Evolutionary conservation across 2,888 invertebrate genomes (phyloP), one percentile per base, ranked within the genome.

Genomic region (Myathropa florea): DNA sequence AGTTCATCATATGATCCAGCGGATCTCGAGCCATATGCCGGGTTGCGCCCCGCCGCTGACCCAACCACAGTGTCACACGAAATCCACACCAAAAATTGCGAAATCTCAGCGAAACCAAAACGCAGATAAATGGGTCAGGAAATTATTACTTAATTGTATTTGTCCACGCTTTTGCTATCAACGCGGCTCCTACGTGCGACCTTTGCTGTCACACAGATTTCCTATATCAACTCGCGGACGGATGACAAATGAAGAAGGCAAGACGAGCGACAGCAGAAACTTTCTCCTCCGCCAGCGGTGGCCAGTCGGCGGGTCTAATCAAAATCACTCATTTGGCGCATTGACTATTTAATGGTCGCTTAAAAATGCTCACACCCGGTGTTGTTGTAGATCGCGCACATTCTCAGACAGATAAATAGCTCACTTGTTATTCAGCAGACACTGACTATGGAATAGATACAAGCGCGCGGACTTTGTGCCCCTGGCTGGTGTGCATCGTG

Each of bases 391-490:
- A 57, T 80, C 46, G 60, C 63, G 18, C 76, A 77, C 72, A 85
- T 82, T 85, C 82, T 72, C 68, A 82, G 85, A 86, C 73, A 77
- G 55, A 71, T 67, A 67, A 67, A 81, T 84, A 60, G 76, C 75
- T 71, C 39, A 85, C 77, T 78, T 82, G 67, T 24, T 73, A 80
- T 76, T 75, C 77, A 70, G 46, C 36, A 21, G 57, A 67, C 67
- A 21, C 21, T 21, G 46, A 26, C 33, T 46, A 18, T 46, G 46
- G 46, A 46, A 18, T 46, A 4, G 46, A 46, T 4, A 0, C 18
- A 4, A 4, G 46, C 3, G 26, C 26, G 4, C 26, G 79, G 70
- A 83, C 83, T 84, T 80, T 65, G 75, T 46, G 24, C 63, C 23
- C 14, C 3, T n/a, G 36, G 23, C 26, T 55, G 24, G n/a, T n/a